A percentile compares a stretch with the other conserved stretches of the same genome.
These are phyloP conservation scores for Poicephalus meyeri DNA, from an alignment of 2,113 vertebrate species.

Conservation along the genomic window DNA sequence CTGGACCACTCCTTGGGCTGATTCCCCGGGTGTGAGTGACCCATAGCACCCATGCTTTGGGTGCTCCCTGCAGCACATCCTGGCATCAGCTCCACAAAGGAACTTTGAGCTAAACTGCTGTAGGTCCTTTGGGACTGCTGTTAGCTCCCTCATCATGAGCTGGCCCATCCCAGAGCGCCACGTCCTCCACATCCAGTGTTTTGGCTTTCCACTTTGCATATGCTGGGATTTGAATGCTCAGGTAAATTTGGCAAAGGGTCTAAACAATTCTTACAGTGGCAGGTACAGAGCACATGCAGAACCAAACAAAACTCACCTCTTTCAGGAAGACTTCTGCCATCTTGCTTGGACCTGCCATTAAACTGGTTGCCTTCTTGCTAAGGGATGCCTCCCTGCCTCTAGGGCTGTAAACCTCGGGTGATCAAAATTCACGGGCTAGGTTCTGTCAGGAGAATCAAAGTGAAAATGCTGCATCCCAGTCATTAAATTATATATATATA, in stretches of 20 bases:
- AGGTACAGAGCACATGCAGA: neutral
- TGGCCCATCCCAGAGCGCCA: neutral
- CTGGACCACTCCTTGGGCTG: neutral
- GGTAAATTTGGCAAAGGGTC: neutral
- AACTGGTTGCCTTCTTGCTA: neutral
- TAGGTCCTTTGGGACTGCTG: neutral
- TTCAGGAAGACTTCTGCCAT: neutral
- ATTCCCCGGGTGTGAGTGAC: neutral
- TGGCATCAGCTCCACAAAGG: accelerated
- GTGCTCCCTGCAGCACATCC: neutral
- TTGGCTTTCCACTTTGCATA: neutral
- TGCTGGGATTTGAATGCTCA: accelerated
- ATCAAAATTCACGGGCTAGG: neutral
- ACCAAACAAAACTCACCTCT: neutral
- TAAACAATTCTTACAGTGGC: neutral
- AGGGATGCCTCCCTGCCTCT: neutral
- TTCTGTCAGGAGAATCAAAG: neutral
- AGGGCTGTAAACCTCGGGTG: neutral
- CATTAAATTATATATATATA: neutral
- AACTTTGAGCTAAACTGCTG: neutral
- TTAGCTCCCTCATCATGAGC: neutral
- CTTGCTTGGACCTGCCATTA: neutral
- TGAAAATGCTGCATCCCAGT: neutral
- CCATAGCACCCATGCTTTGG: accelerated
- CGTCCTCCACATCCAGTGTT: neutral